phyloP scores from a whole-genome alignment of 2,797 vertebrate species.

The Prunella strophiata region DNA sequence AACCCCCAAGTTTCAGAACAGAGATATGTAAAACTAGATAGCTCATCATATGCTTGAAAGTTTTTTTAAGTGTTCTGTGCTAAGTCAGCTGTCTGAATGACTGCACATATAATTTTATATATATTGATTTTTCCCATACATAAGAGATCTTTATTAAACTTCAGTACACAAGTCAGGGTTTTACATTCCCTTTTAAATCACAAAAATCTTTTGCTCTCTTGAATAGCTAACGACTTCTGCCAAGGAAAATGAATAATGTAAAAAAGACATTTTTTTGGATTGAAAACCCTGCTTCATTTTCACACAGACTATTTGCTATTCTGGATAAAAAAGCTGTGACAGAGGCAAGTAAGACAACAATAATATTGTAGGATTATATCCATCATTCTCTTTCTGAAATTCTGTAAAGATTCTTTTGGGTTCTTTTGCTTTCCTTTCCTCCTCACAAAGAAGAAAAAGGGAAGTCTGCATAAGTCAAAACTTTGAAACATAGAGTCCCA shows the following conservation, averaged over 20 bases:
- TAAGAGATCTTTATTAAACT: background rate
- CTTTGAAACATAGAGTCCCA: background rate
- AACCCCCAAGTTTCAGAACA: background rate
- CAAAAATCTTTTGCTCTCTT: background rate
- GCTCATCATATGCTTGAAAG: background rate
- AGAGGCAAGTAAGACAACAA: background rate
- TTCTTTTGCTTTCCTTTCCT: background rate
- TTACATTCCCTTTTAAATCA: background rate
- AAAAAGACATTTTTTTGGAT: background rate
- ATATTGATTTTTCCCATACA: background rate
- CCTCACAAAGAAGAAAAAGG: background rate
- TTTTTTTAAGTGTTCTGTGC: rapidly evolving
- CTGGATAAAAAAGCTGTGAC: background rate
- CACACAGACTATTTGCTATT: background rate
- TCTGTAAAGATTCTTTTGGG: background rate
- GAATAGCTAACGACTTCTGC: background rate
- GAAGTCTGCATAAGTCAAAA: background rate
- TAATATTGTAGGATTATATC: background rate
- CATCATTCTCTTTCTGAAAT: background rate
- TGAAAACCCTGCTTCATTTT: background rate
- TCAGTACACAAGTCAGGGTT: background rate
- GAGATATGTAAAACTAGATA: background rate
- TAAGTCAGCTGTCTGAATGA: background rate
- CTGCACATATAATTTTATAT: background rate
- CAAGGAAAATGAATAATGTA: background rate